A percentile compares a stretch with the other conserved stretches of the same genome.
Conservation (phyloP, 1,140 invertebrate genomes). For the Zaprionus davidi region DNA sequence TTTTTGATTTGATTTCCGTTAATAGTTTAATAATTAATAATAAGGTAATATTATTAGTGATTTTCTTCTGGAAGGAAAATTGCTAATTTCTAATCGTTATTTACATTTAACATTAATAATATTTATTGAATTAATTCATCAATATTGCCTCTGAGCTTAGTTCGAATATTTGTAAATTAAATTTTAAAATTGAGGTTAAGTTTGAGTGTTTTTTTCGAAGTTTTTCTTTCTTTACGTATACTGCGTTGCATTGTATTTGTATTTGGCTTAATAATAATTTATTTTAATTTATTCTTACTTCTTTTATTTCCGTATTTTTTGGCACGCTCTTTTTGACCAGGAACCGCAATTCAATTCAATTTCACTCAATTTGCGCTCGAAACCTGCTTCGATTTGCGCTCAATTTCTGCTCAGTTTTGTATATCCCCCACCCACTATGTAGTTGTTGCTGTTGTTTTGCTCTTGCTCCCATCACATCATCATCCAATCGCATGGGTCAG, state of each 20-base stretch:
- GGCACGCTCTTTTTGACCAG: slow-evolving; percentile 59
- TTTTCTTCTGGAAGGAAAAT: slow-evolving; percentile 68
- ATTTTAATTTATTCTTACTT: slow-evolving; percentile 40
- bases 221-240: slow-evolving; percentile 69
- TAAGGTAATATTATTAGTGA: slow-evolving; percentile 29
- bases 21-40: slow-evolving; percentile 27
- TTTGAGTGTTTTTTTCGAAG: slow-evolving; percentile 21
- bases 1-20: slow-evolving; percentile 65
- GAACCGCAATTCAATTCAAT: slow-evolving; percentile 37
- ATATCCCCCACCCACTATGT: slow-evolving; percentile 52
- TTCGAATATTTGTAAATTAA: slow-evolving; percentile 10
- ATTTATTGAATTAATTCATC: slow-evolving; percentile 21
- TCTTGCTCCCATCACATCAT: slow-evolving; percentile 20
- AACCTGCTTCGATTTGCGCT: slow-evolving; percentile 41
- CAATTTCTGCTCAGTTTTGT: slow-evolving; percentile 53
- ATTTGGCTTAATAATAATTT: slow-evolving; percentile 54
- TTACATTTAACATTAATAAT: slow-evolving; percentile 48
- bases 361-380: slow-evolving; percentile 43
- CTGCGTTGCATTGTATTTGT: slow-evolving; percentile 69
- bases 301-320: slow-evolving; percentile 48
- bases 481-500: slow-evolving; percentile 66
- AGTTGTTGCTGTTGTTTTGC: slow-evolving; percentile 40
- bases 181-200: slow-evolving; percentile 51
- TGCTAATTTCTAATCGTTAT: slow-evolving; percentile 59
- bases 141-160: slow-evolving; percentile 43